Evolutionary conservation across 2,888 invertebrate genomes (phyloP), one percentile per base, ranked within the genome.

Genomic region (Eucera pruinosa): DNA sequence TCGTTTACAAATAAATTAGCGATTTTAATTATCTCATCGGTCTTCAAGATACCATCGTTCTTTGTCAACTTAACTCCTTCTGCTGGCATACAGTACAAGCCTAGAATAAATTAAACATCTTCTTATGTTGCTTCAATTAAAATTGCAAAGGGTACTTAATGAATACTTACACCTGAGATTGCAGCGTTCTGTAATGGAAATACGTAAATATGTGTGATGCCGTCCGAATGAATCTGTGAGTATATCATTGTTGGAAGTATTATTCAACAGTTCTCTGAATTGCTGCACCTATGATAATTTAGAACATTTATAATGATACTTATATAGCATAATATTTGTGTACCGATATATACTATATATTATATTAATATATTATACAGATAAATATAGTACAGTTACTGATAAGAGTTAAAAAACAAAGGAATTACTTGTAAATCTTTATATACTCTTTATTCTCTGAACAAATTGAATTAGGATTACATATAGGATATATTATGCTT

Each of bases 1-100:
- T 97, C 95, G 73, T 94, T 93, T 5, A 97, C 97, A 93, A 99
- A 98, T 79, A 98, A 93, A 82, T 94, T 93, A 13, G 97, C 96
- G 78, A 99, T 91, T 62, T 94, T 94, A 72, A 96, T 91, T 78
- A 99, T 95, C 94, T 99, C 99, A 54, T 95, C 95, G 5, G 95
- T 95, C 23, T 95, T 95, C 67, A 99, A 93, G 78, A 99, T 93
- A 79, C 96, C 93, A 9, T 94, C 91, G 84, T 96, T 96, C 68
- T 96, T 94, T 55, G 97, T 96, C 81, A 99, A 93, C 67, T 95
- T 93, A 67, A 98, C 97, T 52, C 99, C 99, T 90, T 98, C 98
- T 48, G 96, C 96, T 9, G 99, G 99, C 99, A 99, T 99, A 93
- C 99, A 99, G 93, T 99, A 99, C 86, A 96, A 95, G 93, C 98